Base-by-base conservation (phyloP, 2,888 invertebrate species). In the Hydropsyche betteni region DNA sequence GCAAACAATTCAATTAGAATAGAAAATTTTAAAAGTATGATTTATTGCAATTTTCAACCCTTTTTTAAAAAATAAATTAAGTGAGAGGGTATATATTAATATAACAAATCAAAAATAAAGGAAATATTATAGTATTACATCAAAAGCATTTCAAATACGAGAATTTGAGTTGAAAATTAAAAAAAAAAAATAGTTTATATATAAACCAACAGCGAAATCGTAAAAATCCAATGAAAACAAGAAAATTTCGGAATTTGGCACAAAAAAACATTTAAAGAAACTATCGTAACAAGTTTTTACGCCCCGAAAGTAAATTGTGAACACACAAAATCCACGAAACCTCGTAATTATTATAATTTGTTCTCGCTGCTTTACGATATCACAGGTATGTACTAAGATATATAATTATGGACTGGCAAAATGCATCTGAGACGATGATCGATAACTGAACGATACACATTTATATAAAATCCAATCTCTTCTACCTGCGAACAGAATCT, bases 331-430 rank as follows among this genome's bases (percentile, higher is more conserved):
- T 64, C 0, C 34, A 61, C 16, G 24, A 24, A 24, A 24, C 24
- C 24, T 24, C 24, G 24, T 24, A 61, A 61, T 24, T 24, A 61
- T 61, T 44, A 8, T 44, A 64, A 16, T 8, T 14, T 36, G 12
- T 64, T 34, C 36, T 64, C 64, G 64, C 36, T 36, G 64, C 36
- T 64, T 64, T 64, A 64, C n/a, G 64, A 24, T 64, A 64, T 64
- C 64, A 64, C 64, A 36, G 64, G 64, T 64, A 64, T 64, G 12
- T 36, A 36, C 34, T 36, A 33, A 64, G 34, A 64, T 36, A 36
- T 12, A 64, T 36, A 5, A 34, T 64, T 36, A 64, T 64, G 64
- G 64, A 64, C 64, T 64, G 36, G n/a, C 64, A 33, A 24, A 24
- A 61, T 24, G 33, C 61, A 33, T 61, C 34, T 61, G n/a, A 64